phyloP scores from a whole-genome alignment of 2,113 vertebrate genomes.

The Brienomyrus longianalis region DNA sequence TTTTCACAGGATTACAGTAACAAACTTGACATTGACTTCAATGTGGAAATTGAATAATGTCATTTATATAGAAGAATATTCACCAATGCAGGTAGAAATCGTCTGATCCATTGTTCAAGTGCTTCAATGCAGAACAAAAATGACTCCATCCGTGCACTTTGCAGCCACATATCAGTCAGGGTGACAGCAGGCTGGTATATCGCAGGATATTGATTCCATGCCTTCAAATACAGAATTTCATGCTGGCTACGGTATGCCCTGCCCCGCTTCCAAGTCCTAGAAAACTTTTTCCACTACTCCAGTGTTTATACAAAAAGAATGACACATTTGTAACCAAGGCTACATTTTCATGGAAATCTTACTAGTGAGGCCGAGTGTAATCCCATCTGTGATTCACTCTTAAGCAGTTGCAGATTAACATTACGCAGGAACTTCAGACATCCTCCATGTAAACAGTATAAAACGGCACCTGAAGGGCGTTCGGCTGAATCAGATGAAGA shows the following conservation, averaged over 20 bases:
- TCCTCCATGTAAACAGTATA: not conserved
- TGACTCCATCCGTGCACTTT: not conserved
- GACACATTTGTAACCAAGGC: not conserved
- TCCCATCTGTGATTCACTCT: not conserved
- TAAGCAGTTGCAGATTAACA: not conserved
- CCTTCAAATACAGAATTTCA: not conserved
- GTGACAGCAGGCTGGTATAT: not conserved
- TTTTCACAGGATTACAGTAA: not conserved
- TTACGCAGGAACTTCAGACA: not conserved
- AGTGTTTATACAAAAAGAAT: not conserved
- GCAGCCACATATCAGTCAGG: not conserved
- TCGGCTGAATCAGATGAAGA: not conserved
- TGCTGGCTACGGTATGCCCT: not conserved
- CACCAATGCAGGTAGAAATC: not conserved
- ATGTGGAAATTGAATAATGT: not conserved
- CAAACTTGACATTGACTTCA: not conserved
- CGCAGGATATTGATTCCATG: not conserved
- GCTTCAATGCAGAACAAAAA: not conserved
- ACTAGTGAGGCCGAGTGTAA: not conserved
- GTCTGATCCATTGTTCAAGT: not conserved
- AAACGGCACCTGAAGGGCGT: not conserved
- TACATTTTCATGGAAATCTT: not conserved
- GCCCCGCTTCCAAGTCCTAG: not conserved
- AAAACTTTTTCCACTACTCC: not conserved
- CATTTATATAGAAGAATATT: not conserved